phyloP scores from a whole-genome alignment of 2,113 vertebrate genomes.

The Naja naja region DNA sequence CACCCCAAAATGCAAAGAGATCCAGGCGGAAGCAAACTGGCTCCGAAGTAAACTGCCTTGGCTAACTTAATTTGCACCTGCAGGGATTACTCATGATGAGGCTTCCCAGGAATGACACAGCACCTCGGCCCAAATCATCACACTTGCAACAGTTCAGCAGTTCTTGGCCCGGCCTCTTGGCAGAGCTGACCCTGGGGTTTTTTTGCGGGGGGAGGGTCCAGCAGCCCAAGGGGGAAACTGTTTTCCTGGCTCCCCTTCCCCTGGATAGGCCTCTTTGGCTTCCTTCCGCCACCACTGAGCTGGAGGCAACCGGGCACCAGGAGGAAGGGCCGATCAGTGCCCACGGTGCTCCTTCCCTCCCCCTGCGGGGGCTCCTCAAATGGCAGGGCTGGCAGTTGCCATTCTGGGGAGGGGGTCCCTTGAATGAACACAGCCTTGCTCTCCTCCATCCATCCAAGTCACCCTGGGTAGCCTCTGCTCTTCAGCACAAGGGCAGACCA shows the following conservation, averaged over 20 bases:
- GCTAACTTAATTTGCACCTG: not conserved
- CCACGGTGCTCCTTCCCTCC: not conserved
- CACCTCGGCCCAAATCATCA: not conserved
- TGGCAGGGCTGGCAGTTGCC: not conserved
- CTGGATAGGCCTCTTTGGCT: not conserved
- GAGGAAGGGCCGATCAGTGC: not conserved
- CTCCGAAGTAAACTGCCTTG: not conserved
- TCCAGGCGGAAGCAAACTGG: not conserved
- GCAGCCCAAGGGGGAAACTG: not conserved
- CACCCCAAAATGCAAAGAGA: not conserved
- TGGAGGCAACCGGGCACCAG: not conserved
- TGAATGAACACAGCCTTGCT: not conserved
- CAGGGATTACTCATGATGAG: not conserved
- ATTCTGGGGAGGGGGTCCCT: not conserved
- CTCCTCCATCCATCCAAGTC: not conserved
- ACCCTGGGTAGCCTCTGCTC: fast-evolving
- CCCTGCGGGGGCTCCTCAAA: not conserved
- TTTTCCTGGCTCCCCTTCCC: not conserved
- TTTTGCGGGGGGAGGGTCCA: not conserved
- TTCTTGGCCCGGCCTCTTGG: not conserved
- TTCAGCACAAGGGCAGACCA: not conserved
- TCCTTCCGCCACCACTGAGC: not conserved
- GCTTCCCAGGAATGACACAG: not conserved
- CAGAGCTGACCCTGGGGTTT: not conserved
- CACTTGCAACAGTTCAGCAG: fast-evolving